phyloP scores from a whole-genome alignment of 2,797 vertebrate species.

The Mormyrops attenuatus region DNA sequence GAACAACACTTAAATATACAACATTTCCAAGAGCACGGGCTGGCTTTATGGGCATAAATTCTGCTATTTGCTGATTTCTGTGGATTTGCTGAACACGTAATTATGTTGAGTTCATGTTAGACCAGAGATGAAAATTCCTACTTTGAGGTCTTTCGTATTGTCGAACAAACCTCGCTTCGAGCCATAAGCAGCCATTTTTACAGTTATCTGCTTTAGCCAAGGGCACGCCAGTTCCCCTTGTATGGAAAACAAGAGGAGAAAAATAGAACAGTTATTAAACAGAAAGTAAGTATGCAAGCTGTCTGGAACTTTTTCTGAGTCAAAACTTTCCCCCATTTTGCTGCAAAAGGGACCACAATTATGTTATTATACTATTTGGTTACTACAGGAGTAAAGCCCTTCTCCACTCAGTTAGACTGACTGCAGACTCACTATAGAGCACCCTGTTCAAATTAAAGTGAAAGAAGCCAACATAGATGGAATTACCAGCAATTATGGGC shows the following conservation, averaged over 20 bases:
- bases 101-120: slow-evolving; percentile 12
- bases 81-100: slow-evolving; percentile 10
- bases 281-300: slow-evolving; percentile 35
- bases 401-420: slow-evolving; percentile 38
- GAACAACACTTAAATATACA: not conserved
- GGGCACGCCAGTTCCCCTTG: not conserved
- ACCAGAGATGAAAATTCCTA: not conserved
- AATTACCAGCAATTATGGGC: slow-evolving; percentile 40
- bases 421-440: slow-evolving; percentile 41
- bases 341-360: slow-evolving; percentile 47
- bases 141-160: slow-evolving; percentile 5
- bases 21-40: not conserved
- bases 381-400: slow-evolving; percentile 50
- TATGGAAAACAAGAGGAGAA: slow-evolving; percentile 13
- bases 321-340: slow-evolving; percentile 31
- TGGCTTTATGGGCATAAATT: not conserved
- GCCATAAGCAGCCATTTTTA: slow-evolving; percentile 1
- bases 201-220: not conserved
- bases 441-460: slow-evolving; percentile 44
- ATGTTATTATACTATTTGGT: slow-evolving; percentile 55
- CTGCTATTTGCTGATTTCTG: not conserved
- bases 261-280: slow-evolving; percentile 40
- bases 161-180: not conserved
- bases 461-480: slow-evolving; percentile 37
- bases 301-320: slow-evolving; percentile 43